phyloP scores from a whole-genome alignment of 2,888 invertebrate species.

The Hydropsyche betteni region DNA sequence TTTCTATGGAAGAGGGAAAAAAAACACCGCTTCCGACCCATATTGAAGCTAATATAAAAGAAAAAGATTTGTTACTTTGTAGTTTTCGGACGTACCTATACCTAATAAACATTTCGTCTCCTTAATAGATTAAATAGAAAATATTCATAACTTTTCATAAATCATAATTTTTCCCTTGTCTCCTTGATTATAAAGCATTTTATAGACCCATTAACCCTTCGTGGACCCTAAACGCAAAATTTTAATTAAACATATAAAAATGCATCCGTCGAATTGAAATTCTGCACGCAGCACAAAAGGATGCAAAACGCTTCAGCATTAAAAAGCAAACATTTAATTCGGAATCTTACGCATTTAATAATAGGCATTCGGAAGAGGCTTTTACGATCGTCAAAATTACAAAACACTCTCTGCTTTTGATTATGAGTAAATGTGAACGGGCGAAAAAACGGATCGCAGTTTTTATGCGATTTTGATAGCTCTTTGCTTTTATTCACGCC shows the following conservation, averaged over 20 bases:
- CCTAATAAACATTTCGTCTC: no score
- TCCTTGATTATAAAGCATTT: conserved; percentile 2
- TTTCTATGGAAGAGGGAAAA: no score
- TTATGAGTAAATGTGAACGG: background rate
- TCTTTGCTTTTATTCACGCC: no score
- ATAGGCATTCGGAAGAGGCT: conserved; percentile 20
- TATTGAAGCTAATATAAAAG: no score
- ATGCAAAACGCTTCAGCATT: background rate
- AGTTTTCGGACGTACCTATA: no score
- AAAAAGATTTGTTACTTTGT: no score
- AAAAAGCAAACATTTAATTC: conserved; percentile 28
- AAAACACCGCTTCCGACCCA: no score
- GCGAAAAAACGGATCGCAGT: no score
- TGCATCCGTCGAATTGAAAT: conserved; percentile 17
- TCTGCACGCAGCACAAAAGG: conserved; percentile 28
- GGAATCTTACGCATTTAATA: conserved; percentile 21
- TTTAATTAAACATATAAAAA: conserved; percentile 33
- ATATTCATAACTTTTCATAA: background rate
- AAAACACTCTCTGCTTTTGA: conserved; percentile 5
- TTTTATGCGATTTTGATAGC: no score
- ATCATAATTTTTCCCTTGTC: conserved; percentile 15
- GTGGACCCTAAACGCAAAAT: background rate
- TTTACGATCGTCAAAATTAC: conserved; percentile 13
- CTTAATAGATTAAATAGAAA: no score
- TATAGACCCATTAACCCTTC: conserved; percentile 1